Evolutionary conservation across 2,797 vertebrate species (phyloP), one percentile per base, ranked within the genome.

Genomic region (Dipus sagitta): DNA sequence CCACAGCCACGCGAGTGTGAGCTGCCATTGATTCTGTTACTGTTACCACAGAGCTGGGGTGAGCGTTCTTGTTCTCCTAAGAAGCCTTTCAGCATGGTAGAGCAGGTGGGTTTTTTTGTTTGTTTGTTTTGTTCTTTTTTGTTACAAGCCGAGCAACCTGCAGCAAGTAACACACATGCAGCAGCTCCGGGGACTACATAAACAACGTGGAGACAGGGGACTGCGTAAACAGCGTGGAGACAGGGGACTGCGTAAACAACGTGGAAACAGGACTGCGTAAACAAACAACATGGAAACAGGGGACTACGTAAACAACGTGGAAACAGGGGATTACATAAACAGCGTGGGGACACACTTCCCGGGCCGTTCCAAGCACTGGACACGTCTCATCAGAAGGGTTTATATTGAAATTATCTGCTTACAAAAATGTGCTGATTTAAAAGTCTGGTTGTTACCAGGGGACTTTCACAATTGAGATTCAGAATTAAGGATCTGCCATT

Each of bases 31-130:
- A 30, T 54, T 42, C 6, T 8, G 32, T 52, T 4, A 12, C 10
- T 76, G 21, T 6, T 70, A 14, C 3, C 0, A 1, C 0, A 77
- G 30, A 28, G 54, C 71, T 20, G 67, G 84, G 8, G 5, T 28
- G 64, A 52, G 14, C 13, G 4, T 58, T 17, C 54, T 24, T 30
- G 58, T 1, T 26, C 70, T 54, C 24, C 52, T 70, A 13, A 4
- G 9, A 14, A 34, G 54, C 42, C 17, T 0, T 7, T 38, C 30
- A 1, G 13, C 20, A 23, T 2, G 10, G 13, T 26, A n/a, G 6
- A 47, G 64, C n/a, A 9, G 4, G 6, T 15, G 32, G 17, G 26
- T 72, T 28, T 6, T 28, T 23, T 26, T 47, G 47, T 47, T 47
- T 47, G 8, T 83, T 38, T 6, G 0, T n/a, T 47, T 65, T 58